phyloP scores from a whole-genome alignment of 2,888 invertebrate genomes.

The Tenthredo livida region DNA sequence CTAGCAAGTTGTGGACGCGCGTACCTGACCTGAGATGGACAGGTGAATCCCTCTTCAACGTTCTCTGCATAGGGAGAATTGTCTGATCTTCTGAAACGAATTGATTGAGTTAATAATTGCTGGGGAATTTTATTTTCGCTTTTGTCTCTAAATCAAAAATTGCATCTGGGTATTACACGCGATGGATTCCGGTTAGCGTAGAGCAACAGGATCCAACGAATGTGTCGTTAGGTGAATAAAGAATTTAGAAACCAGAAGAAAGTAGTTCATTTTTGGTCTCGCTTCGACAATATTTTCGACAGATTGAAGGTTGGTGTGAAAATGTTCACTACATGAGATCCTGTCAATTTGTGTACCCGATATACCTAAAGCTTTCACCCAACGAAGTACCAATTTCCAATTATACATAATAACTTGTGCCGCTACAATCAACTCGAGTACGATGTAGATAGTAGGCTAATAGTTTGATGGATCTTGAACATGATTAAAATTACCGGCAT shows the following conservation, averaged over 20 bases:
- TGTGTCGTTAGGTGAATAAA: neutral
- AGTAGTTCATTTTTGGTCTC: constrained; percentile 38
- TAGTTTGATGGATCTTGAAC: neutral
- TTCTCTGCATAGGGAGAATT: constrained; percentile 79
- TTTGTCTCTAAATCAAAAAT: neutral
- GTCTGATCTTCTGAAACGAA: constrained; percentile 81
- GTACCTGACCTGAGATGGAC: constrained; percentile 88
- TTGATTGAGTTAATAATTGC: neutral
- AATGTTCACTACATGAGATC: neutral
- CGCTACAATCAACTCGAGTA: neutral
- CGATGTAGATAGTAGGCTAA: constrained; percentile 16
- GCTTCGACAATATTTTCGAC: constrained; percentile 17
- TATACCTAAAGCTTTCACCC: constrained; percentile 33
- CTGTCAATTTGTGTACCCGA: neutral
- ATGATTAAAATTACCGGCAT: neutral
- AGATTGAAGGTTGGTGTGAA: constrained; percentile 6
- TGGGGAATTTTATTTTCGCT: neutral
- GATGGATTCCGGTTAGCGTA: neutral
- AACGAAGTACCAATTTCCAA: constrained; percentile 42
- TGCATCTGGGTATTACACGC: neutral
- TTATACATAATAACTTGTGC: constrained; percentile 11
- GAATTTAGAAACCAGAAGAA: constrained; percentile 41
- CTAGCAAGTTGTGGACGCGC: constrained; percentile 90
- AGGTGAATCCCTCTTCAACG: constrained; percentile 87
- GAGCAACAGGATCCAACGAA: neutral